Conservation (phyloP, 2,888 invertebrate genomes). For the Alloplasta piceator region DNA sequence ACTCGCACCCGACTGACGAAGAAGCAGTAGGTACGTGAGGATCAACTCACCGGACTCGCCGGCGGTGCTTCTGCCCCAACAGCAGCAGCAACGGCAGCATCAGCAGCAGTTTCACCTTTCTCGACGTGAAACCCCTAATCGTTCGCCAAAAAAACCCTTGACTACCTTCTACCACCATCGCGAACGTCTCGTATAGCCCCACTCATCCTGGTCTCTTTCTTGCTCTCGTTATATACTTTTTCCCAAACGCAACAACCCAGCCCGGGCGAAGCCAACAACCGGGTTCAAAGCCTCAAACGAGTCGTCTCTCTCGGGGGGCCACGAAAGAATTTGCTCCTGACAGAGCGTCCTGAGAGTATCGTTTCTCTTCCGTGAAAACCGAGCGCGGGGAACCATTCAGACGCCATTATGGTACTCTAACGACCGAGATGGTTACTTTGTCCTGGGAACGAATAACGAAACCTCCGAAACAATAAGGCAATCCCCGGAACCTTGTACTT, state of each 20-base stretch:
- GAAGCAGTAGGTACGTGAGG: constrained; percentile 54
- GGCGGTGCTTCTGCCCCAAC: constrained; percentile 47
- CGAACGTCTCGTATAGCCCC: constrained; percentile 52
- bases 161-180: constrained; percentile 42
- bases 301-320: constrained; percentile 48
- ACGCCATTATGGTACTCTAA: constrained; percentile 60
- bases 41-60: constrained; percentile 52
- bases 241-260: constrained; percentile 20
- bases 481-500: constrained; percentile 13
- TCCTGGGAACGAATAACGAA: constrained; percentile 58
- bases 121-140: constrained; percentile 63
- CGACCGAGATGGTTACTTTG: constrained; percentile 49
- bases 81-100: constrained; percentile 29
- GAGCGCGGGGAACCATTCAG: constrained; percentile 43
- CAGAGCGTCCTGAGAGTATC: constrained; percentile 44
- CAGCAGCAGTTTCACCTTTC: constrained; percentile 62
- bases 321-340: constrained; percentile 61
- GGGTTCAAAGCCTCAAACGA: constrained; percentile 58
- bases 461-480: constrained; percentile 24
- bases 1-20: constrained; percentile 56
- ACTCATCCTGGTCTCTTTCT: constrained; percentile 24
- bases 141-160: constrained; percentile 51
- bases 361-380: constrained; percentile 60
- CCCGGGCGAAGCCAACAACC: constrained; percentile 25
- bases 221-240: constrained; percentile 21